Evolutionary conservation across 2,113 vertebrate genomes (phyloP).

Genomic region (Oncorhynchus mykiss): DNA sequence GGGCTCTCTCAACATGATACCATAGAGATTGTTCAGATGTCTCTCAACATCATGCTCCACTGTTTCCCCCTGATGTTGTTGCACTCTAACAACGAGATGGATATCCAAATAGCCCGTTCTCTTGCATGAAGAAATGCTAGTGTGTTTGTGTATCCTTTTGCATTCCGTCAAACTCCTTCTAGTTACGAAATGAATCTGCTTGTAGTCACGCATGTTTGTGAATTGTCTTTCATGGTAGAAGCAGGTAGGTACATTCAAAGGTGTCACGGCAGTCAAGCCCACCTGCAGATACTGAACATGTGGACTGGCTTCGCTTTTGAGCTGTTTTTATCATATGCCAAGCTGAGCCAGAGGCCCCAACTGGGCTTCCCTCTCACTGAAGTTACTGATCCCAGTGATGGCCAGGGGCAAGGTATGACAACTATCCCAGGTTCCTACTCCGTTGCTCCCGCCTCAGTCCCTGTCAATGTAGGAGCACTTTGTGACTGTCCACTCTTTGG

Average conservation of each 20-base stretch:
- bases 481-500: not conserved
- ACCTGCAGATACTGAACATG: not conserved
- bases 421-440: slow-evolving; percentile 18
- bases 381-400: not conserved
- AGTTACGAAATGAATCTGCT: not conserved
- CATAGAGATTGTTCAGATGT: no score
- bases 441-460: slow-evolving; percentile 1
- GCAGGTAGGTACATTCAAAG: not conserved
- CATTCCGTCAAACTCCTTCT: not conserved
- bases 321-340: not conserved
- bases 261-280: not conserved
- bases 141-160: no score
- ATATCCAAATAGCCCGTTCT: no score
- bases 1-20: no score
- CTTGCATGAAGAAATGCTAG: not conserved
- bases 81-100: no score
- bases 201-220: not conserved
- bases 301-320: not conserved
- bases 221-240: not conserved
- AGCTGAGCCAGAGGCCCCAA: not conserved
- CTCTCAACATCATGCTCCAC: no score
- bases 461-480: not conserved
- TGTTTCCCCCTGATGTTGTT: no score
- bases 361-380: slow-evolving; percentile 7
- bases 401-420: slow-evolving; percentile 34